Base-by-base conservation (phyloP, 2,888 invertebrate species). In the Neelides folsomi region DNA sequence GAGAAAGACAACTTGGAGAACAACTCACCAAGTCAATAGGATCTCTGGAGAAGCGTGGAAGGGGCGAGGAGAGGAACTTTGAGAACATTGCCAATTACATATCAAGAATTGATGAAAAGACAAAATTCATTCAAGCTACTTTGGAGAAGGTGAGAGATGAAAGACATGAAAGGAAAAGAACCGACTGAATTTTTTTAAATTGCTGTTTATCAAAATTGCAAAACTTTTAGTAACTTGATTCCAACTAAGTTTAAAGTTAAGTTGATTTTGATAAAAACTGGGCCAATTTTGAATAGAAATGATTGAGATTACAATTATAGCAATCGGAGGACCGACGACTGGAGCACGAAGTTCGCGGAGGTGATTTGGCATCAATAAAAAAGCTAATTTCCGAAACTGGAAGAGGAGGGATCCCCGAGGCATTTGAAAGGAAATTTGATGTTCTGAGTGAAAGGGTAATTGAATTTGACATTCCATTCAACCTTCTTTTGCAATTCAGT, bases 1-100 rank as follows among this genome's bases (percentile, higher is more conserved):
- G 89, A 10, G 87, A 88, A 69, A 77, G 84, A 58, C 79, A 80
- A 1, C 71, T 86, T 18, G 86, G 85, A 0, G 87, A 88, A 52
- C 77, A 83, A 60, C 67, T 87, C 48, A 87, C 86, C 71, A 83
- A 82, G 68, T 79, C 80, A 46, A 71, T 89, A 55, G 54, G 55
- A 13, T 71, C 75, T 1, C 69, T 88, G 44, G 86, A 86, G 59
- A 86, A 83, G 69, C 78, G 82, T 49, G 80, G 82, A 58, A 75
- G 80, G 58, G 75, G 76, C 1, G 71, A 83, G 41, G 84, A 84
- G 63, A 56, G 65, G 35, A 66, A 81, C 79, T 0, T 67, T 43
- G 67, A 68, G 36, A 62, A 58, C 16, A 72, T 83, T 45, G 81
- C 79, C 61, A 80, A 81, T 8, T 78, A 79, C 52, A 76, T 86